phyloP scores from a whole-genome alignment of 2,113 vertebrate species.

The Mormyrus iriodes region DNA sequence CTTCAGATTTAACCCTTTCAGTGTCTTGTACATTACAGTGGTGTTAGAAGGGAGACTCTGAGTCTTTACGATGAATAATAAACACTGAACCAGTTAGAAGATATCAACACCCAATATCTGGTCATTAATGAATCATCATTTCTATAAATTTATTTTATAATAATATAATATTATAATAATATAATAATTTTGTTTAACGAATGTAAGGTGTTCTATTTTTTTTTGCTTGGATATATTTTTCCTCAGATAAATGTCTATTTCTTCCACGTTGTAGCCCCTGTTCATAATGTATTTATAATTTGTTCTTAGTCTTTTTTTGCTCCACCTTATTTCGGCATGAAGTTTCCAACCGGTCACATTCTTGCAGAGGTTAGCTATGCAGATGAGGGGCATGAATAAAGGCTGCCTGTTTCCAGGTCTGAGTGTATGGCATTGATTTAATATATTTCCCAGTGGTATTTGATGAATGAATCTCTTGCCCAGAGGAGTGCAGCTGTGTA shows the following conservation, averaged over 20 bases:
- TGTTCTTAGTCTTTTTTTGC: not conserved
- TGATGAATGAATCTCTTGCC: conserved; percentile 11
- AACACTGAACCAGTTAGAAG: not conserved
- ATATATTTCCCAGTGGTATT: conserved; percentile 15
- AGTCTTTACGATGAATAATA: not conserved
- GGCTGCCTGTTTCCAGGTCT: not conserved
- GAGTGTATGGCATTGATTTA: conserved; percentile 20
- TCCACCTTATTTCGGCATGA: not conserved
- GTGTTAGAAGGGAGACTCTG: not conserved
- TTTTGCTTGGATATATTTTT: too few species aligned
- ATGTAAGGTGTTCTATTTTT: not conserved
- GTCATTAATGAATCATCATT: not conserved
- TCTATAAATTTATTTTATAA: not conserved
- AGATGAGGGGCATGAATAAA: not conserved
- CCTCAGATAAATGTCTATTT: not conserved
- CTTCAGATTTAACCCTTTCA: not conserved
- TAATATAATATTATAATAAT: not conserved
- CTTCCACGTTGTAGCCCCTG: not conserved
- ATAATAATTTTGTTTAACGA: not conserved
- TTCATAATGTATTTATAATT: not conserved
- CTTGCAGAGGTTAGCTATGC: not conserved
- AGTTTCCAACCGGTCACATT: not conserved
- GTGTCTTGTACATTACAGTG: not conserved
- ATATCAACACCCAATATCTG: not conserved
- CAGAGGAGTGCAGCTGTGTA: conserved; percentile 10